Evolutionary conservation across 2,797 vertebrate species (phyloP), one percentile per base, ranked within the genome.

Genomic region (Tragopan temminckii): DNA sequence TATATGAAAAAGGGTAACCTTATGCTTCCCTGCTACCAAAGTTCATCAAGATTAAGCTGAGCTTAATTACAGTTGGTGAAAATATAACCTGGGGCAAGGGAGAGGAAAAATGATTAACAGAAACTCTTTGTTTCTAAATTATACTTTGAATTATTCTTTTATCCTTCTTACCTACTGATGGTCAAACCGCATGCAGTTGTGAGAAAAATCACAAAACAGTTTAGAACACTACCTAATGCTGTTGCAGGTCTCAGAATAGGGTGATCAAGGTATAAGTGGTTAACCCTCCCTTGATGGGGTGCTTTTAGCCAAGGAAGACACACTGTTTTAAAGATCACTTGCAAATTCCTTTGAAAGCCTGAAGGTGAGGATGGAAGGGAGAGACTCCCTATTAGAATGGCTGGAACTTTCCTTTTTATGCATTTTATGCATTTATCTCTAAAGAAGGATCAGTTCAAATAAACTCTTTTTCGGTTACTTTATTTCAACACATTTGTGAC

Each of bases 51-150:
- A 85, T 90, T 83, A 93, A 59, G 42, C 53, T 66, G n/a, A 93
- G 50, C 11, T 90, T 95, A 96, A 93, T 95, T 95, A 83, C 45
- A 76, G 59, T 72, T 43, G 55, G 66, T 38, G 62, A 94, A 95
- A 93, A 95, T 78, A 36, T 80, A 94, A 96, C 69, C 72, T 42
- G 33, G 43, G 80, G 62, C 82, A 55, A 93, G 8, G 53, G 57
- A 57, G 57, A 88, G 52, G 58, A 38, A 94, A 92, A 88, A 13
- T 85, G 86, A 94, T 92, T 66, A 95, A 85, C n/a, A 78, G 66
- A 87, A 93, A 66, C 21, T 43, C 94, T 89, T 94, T 93, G 45
- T 96, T 95, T 92, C 92, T 83, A 95, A 89, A 89, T 93, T 90
- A 71, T 83, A 21, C 64, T 87, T 85, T 78, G 35, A 87, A 78